phyloP scores from a whole-genome alignment of 2,888 invertebrate genomes.

The Chelonus formosanus region DNA sequence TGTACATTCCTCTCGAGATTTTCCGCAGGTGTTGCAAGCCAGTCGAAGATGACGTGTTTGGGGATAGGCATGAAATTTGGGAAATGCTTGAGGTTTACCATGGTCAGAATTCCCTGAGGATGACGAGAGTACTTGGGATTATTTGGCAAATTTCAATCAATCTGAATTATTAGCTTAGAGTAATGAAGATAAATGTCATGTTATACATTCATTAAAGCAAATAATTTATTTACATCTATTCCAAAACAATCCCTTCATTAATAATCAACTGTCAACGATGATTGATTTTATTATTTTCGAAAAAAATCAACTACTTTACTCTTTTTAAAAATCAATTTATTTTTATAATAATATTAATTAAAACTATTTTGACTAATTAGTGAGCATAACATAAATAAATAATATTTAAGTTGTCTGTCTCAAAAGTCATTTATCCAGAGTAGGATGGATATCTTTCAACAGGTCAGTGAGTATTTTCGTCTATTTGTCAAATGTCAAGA shows the following conservation, averaged over 20 bases:
- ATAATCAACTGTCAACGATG: too few species aligned
- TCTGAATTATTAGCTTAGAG: background rate
- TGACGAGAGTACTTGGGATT: slow-evolving; percentile 29
- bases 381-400: too few species aligned
- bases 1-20: slow-evolving; percentile 24
- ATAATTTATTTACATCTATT: background rate
- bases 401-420: too few species aligned
- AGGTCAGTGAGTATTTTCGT: background rate
- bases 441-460: background rate
- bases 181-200: slow-evolving; percentile 1
- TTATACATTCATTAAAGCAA: background rate
- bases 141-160: slow-evolving; percentile 20
- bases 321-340: too few species aligned
- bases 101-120: slow-evolving; percentile 27
- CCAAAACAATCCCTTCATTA: too few species aligned
- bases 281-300: too few species aligned
- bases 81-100: slow-evolving; percentile 36
- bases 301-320: too few species aligned
- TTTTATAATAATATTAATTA: too few species aligned
- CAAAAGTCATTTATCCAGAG: background rate
- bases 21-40: slow-evolving; percentile 30
- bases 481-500: background rate
- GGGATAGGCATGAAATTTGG: slow-evolving; percentile 32
- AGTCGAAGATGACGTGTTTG: slow-evolving; percentile 32
- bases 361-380: too few species aligned